phyloP scores from a whole-genome alignment of 1,140 invertebrate genomes.

The Drosophila asahinai region DNA sequence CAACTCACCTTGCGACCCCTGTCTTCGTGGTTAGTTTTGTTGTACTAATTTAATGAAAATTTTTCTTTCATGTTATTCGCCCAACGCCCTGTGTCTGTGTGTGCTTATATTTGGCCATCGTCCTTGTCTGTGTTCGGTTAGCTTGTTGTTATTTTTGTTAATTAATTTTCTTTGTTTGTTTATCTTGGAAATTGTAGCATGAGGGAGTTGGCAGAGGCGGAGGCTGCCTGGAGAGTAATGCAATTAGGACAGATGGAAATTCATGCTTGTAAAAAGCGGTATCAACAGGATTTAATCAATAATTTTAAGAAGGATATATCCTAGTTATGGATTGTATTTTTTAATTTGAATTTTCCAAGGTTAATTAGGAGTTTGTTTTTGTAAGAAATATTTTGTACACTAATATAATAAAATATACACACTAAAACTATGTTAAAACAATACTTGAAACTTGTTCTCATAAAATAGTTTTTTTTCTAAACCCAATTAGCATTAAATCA shows the following conservation, averaged over 20 bases:
- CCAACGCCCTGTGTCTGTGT: not conserved
- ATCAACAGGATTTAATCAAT: not conserved
- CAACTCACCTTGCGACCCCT: constrained; percentile 20
- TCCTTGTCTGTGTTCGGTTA: constrained; percentile 10
- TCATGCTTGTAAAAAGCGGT: constrained; percentile 3
- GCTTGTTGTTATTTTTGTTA: constrained; percentile 46
- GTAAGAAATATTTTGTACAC: not conserved
- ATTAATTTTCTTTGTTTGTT: constrained; percentile 44
- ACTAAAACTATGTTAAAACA: not conserved
- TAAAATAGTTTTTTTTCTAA: not conserved
- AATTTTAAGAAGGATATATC: not conserved
- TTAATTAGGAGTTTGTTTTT: not conserved
- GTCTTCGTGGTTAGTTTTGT: constrained; percentile 63
- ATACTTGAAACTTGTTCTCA: not conserved
- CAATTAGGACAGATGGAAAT: constrained; percentile 20
- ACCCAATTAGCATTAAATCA: not conserved
- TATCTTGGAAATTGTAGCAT: constrained; percentile 40
- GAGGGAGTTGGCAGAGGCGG: not conserved
- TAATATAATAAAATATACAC: not conserved
- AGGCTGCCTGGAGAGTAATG: constrained; percentile 3
- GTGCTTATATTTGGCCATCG: constrained; percentile 25
- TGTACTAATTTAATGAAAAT: constrained; percentile 76
- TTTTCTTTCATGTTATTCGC: constrained; percentile 42
- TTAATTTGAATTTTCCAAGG: not conserved
- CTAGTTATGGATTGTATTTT: no score